A percentile compares a stretch with the other conserved stretches of the same genome.
These are phyloP conservation scores for Druon quercuslanigerum DNA, from an alignment of 1,140 invertebrate genomes.

Conservation along the genomic window DNA sequence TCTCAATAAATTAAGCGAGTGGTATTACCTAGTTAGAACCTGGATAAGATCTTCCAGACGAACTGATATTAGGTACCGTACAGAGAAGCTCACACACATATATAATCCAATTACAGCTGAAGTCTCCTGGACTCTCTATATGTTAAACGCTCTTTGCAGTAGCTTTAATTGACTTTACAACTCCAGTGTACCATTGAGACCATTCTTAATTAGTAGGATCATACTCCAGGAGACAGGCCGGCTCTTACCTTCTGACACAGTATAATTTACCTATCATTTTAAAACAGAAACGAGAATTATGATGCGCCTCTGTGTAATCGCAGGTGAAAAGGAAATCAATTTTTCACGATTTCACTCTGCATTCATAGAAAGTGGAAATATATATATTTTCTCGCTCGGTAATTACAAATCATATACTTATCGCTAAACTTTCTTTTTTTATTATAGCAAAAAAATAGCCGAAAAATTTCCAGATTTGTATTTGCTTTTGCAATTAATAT, in stretches of 20 bases:
- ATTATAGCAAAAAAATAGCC: no score
- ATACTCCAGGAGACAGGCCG: background rate
- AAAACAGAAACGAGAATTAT: slow-evolving; percentile 26
- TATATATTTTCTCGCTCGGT: background rate
- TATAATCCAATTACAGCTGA: no score
- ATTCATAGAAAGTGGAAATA: slow-evolving; percentile 18
- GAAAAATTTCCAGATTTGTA: no score
- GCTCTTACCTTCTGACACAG: slow-evolving; percentile 1
- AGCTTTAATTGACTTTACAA: slow-evolving; percentile 31
- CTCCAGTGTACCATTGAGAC: background rate
- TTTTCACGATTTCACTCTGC: background rate
- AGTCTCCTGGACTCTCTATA: slow-evolving; percentile 14
- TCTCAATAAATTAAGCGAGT: slow-evolving; percentile 24
- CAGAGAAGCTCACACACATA: background rate
- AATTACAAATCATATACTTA: no score
- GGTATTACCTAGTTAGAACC: slow-evolving; percentile 24
- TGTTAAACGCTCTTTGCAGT: slow-evolving; percentile 21
- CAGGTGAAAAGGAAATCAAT: slow-evolving; percentile 3
- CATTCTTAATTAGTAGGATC: slow-evolving; percentile 5
- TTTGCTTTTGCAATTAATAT: no score
- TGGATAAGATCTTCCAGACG: slow-evolving; percentile 9
- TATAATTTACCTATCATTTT: slow-evolving; percentile 20
- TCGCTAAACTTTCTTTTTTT: no score
- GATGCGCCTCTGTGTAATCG: background rate
- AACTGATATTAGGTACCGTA: slow-evolving; percentile 12